Base-by-base conservation (phyloP, 53 echinoderm and acorn worm species). In the Mesocentrotus franciscanus region DNA sequence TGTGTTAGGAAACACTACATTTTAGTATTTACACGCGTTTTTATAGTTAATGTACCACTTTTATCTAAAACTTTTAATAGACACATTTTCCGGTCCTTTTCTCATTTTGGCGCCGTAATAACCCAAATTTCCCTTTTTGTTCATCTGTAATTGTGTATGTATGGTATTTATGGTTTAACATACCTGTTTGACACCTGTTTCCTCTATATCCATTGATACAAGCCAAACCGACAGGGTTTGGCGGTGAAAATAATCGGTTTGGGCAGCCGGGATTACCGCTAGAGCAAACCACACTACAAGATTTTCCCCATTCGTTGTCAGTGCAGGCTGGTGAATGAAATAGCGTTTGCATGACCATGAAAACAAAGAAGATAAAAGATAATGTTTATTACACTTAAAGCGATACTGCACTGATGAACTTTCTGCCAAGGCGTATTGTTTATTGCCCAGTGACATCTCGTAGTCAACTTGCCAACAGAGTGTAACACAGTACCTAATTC, bases 151-250 rank as follows among this genome's bases (percentile, higher is more conserved):
- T 39, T 1, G 1, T 39, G 39, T 39, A 39, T 39, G 39, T 39
- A 39, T 39, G 39, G 39, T 39, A 39, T 39, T 3, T 39, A 39
- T 39, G 39, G 39, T 39, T 39, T 0, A 61, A 12, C 84, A 55
- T 59, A 87, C 87, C 87, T 87, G 29, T n/a, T n/a, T 68, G 85
- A 30, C 95, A 94, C 66, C 95, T 61, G 87, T 85, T 68, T 33
- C 95, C 95, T 14, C 26, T 10, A 60, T 14, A 94, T 22, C 95
- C 95, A 13, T 34, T 27, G 4, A 66, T 62, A 49, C 95, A 94
- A 26, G 95, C 34, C 55, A 85, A 55, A 1, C 95, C 95, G 7
- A 87, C 95, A 70, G 95, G 95, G n/a, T 94, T n/a, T 8, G 95
- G 87, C 10, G 62, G 62, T 24, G 95, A 64, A 36, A 94, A 85